phyloP scores from a whole-genome alignment of 2,797 vertebrate species.

The Chaenodraco wilsoni region DNA sequence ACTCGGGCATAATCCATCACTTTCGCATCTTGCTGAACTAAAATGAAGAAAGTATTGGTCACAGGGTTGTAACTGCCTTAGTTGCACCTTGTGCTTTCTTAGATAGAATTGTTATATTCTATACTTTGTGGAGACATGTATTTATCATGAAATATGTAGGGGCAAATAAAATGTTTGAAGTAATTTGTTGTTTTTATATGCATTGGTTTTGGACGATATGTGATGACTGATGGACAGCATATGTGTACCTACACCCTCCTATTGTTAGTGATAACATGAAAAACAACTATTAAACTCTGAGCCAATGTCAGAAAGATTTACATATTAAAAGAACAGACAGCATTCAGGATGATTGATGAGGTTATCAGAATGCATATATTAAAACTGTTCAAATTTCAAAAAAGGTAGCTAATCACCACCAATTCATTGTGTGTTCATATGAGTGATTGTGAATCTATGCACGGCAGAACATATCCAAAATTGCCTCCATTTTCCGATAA shows the following conservation, averaged over 20 bases:
- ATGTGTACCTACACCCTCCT: slow-evolving; percentile 20
- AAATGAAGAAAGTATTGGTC: slow-evolving; percentile 40
- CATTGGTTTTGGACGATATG: slow-evolving; percentile 8
- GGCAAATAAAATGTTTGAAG: neutral
- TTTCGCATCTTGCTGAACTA: slow-evolving; percentile 28
- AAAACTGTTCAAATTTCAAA: slow-evolving; percentile 13
- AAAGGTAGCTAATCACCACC: neutral
- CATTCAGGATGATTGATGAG: slow-evolving; percentile 39
- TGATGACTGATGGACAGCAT: slow-evolving; percentile 42
- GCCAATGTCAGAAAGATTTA: slow-evolving; percentile 34
- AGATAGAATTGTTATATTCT: slow-evolving; percentile 12
- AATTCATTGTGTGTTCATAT: neutral
- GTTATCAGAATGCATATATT: slow-evolving; percentile 31
- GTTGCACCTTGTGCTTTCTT: slow-evolving; percentile 1
- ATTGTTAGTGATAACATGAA: slow-evolving; percentile 22
- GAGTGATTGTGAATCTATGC: neutral
- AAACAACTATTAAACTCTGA: slow-evolving; percentile 34
- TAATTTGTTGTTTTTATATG: slow-evolving; percentile 4
- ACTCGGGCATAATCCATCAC: slow-evolving; percentile 61
- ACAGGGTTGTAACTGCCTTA: slow-evolving; percentile 30
- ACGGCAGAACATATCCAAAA: neutral
- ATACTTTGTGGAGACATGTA: neutral
- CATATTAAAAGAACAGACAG: slow-evolving; percentile 23
- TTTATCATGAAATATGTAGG: neutral
- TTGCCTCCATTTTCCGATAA: neutral